phyloP scores from a whole-genome alignment of 2,888 invertebrate genomes.

The Calliopum simillimum region DNA sequence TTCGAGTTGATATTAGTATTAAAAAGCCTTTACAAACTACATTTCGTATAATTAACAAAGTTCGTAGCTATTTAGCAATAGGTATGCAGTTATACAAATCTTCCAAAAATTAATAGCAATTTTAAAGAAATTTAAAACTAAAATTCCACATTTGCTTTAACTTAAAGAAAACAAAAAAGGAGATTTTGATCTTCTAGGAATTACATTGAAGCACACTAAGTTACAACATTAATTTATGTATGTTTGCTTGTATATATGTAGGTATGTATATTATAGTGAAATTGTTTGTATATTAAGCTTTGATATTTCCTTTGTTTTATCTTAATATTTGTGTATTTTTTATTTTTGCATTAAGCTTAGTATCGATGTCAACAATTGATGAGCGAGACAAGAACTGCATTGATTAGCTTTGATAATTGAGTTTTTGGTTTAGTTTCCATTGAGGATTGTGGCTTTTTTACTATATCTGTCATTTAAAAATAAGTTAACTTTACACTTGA shows the following conservation, averaged over 20 bases:
- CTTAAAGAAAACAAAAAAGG: no score
- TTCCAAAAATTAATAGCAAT: no score
- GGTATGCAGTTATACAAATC: no score
- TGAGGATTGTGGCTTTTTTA: not conserved
- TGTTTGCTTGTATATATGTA: slow-evolving; percentile 48
- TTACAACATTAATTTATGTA: slow-evolving; percentile 41
- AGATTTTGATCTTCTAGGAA: slow-evolving; percentile 39
- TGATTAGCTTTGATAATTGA: slow-evolving; percentile 40
- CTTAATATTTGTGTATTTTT: not conserved
- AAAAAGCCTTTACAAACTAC: no score
- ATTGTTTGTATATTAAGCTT: slow-evolving; percentile 40
- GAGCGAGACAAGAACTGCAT: not conserved
- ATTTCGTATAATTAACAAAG: no score
- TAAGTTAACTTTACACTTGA: no score
- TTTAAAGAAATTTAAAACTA: no score
- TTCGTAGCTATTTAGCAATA: no score
- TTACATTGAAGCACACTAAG: slow-evolving; percentile 47
- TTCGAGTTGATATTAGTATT: no score
- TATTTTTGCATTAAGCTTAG: no score
- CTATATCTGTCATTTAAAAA: not conserved
- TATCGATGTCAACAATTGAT: not conserved
- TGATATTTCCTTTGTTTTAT: slow-evolving; percentile 15
- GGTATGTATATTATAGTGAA: slow-evolving; percentile 44
- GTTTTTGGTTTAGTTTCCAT: slow-evolving; percentile 25
- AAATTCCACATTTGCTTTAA: no score